Evolutionary conservation across 1,140 invertebrate genomes (phyloP).

Genomic region (Centruroides vittatus): DNA sequence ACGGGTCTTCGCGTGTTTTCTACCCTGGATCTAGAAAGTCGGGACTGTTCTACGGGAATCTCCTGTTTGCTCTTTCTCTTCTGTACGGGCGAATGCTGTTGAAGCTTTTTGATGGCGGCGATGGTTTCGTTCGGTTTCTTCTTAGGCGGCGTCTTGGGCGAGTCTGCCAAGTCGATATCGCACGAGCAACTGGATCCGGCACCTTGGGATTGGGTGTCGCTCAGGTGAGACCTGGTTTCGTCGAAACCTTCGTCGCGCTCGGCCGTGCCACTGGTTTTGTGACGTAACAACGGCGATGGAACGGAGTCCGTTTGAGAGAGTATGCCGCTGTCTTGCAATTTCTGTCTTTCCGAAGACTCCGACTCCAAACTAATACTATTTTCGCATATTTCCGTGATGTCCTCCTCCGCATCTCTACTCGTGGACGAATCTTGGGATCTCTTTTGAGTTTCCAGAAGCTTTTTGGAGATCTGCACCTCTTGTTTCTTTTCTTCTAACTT

Average conservation of each 20-base stretch:
- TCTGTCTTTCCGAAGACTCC: background rate
- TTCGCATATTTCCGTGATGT: background rate
- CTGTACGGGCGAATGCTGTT: background rate
- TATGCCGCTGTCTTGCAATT: background rate
- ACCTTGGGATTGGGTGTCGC: conserved; percentile 10
- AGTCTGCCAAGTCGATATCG: conserved; percentile 14
- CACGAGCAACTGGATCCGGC: conserved; percentile 5
- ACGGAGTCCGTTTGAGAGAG: no score
- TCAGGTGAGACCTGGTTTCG: conserved; percentile 48
- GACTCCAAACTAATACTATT: background rate
- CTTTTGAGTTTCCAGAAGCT: no score
- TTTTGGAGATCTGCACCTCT: no score
- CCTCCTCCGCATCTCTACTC: background rate
- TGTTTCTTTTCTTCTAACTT: no score
- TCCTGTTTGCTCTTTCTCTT: background rate
- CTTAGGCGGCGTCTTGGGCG: conserved; percentile 9
- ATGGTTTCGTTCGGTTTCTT: conserved; percentile 1
- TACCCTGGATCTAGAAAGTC: background rate
- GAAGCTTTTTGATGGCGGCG: background rate
- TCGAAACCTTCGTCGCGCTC: conserved; percentile 78
- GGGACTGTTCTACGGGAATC: background rate
- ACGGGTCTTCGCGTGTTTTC: conserved; percentile 4
- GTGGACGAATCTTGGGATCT: background rate
- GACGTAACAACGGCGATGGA: no score
- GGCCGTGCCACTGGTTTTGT: conserved; percentile 18